A percentile compares a stretch with the other conserved stretches of the same genome.
Evolutionary conservation across 1,140 invertebrate species (phyloP).

Genomic region (Drosophila arizonae): DNA sequence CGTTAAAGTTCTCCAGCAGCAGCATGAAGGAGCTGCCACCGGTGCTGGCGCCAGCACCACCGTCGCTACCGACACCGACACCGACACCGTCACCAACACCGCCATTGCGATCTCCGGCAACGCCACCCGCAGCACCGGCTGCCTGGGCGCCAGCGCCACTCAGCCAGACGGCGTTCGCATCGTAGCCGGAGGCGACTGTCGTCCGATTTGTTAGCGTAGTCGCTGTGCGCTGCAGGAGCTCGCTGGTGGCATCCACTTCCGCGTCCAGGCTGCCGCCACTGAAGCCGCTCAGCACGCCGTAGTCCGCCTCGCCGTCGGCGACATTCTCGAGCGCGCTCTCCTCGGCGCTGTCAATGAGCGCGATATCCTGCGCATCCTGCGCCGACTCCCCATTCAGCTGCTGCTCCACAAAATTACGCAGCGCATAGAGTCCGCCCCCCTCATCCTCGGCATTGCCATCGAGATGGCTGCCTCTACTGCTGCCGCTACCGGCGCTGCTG

Average conservation of each 20-base stretch:
- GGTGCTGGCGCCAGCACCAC: constrained; percentile 2
- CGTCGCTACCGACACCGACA: not conserved
- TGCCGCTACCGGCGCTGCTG: constrained; percentile 6
- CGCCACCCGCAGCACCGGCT: constrained; percentile 1
- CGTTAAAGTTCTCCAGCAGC: constrained; percentile 85
- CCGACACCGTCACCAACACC: not conserved
- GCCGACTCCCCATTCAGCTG: constrained; percentile 48
- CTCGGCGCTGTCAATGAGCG: constrained; percentile 77
- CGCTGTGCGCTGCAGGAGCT: constrained; percentile 58
- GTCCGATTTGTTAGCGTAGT: constrained; percentile 48
- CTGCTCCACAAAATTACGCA: constrained; percentile 68
- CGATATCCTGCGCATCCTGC: constrained; percentile 60
- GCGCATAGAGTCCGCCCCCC: constrained; percentile 40
- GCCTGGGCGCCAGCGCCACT: constrained; percentile 2
- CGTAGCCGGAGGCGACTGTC: constrained; percentile 23
- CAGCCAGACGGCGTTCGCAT: constrained; percentile 35
- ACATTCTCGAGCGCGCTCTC: constrained; percentile 69
- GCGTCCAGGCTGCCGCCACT: constrained; percentile 36
- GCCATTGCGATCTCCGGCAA: constrained; percentile 1
- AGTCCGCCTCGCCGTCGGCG: constrained; percentile 68
- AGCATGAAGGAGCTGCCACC: constrained; percentile 84
- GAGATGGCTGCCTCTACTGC: not conserved
- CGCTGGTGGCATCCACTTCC: constrained; percentile 26
- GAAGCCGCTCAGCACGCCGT: constrained; percentile 62
- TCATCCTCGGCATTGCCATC: constrained; percentile 1